Evolutionary conservation across 37 sponge, comb jelly and placozoan genomes (phyloP).

Genomic region (Aplysina aerophoba): DNA sequence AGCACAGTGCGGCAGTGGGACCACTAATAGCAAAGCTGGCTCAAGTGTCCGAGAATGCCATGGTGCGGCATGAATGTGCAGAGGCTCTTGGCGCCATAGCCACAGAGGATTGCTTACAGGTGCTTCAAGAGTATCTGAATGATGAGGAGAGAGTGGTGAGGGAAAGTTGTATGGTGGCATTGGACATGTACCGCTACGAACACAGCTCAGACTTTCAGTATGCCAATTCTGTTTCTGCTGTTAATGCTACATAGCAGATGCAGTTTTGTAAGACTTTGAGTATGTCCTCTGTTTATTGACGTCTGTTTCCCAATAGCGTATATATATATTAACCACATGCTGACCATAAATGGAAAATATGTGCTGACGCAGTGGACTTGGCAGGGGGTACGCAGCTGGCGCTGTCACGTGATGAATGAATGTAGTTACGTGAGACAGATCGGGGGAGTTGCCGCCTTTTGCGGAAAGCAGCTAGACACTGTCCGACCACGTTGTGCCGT

Average conservation of each 20-base stretch:
- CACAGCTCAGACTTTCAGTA: conserved; percentile 87
- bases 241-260: background rate
- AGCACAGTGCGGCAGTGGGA: conserved; percentile 68
- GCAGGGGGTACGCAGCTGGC: conserved; percentile 18
- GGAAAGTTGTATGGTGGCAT: conserved; percentile 94
- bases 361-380: too few relatives aligned
- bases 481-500: too few relatives aligned
- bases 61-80: conserved; percentile 99
- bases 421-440: too few relatives aligned
- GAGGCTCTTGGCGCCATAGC: conserved; percentile 98
- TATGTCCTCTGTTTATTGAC: background rate
- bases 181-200: conserved; percentile 91
- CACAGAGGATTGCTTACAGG: conserved; percentile 65
- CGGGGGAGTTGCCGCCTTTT: too few relatives aligned
- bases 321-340: too few relatives aligned
- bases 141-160: conserved; percentile 88
- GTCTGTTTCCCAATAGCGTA: background rate
- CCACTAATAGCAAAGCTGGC: conserved; percentile 63
- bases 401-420: background rate
- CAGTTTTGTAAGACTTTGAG: too few relatives aligned
- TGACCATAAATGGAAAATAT: too few relatives aligned
- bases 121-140: conserved; percentile 56
- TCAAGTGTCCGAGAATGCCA: conserved; percentile 77
- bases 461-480: too few relatives aligned
- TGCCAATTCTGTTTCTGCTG: conserved; percentile 65